phyloP scores from a whole-genome alignment of 1,140 invertebrate species.

The Listronotus bonariensis region DNA sequence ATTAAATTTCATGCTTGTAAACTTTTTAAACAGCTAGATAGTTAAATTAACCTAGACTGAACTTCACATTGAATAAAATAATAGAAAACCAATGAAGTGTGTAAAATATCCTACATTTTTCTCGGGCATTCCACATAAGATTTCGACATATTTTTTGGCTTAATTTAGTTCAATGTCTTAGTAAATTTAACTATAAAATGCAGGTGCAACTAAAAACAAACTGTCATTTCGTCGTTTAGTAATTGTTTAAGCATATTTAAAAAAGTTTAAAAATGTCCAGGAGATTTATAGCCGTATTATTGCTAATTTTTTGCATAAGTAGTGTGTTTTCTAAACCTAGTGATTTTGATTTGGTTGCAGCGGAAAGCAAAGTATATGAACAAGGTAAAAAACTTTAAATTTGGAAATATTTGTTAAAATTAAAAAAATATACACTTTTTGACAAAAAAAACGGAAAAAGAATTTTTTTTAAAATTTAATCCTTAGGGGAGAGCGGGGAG shows the following conservation, averaged over 20 bases:
- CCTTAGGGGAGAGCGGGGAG: too few relatives aligned
- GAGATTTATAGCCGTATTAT: background rate
- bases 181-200: slow-evolving; percentile 12
- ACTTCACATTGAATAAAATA: slow-evolving; percentile 13
- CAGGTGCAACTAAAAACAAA: background rate
- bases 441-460: too few relatives aligned
- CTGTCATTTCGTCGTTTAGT: background rate
- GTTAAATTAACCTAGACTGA: slow-evolving; percentile 2
- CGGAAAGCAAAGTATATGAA: slow-evolving; percentile 14
- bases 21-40: too few relatives aligned
- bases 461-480: too few relatives aligned
- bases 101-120: slow-evolving; percentile 18
- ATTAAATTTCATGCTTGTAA: too few relatives aligned
- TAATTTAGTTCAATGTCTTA: slow-evolving; percentile 30
- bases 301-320: slow-evolving; percentile 5
- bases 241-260: background rate
- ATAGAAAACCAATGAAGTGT: slow-evolving; percentile 17
- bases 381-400: slow-evolving; percentile 21
- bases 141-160: slow-evolving; percentile 11
- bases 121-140: slow-evolving; percentile 9
- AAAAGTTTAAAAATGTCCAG: background rate
- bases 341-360: slow-evolving; percentile 24
- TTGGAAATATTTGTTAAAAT: too few relatives aligned
- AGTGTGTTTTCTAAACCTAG: slow-evolving; percentile 6
- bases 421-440: too few relatives aligned